These are phyloP conservation scores for Toxostoma redivivum DNA, from an alignment of 2,113 vertebrate genomes.

Conservation along the genomic window DNA sequence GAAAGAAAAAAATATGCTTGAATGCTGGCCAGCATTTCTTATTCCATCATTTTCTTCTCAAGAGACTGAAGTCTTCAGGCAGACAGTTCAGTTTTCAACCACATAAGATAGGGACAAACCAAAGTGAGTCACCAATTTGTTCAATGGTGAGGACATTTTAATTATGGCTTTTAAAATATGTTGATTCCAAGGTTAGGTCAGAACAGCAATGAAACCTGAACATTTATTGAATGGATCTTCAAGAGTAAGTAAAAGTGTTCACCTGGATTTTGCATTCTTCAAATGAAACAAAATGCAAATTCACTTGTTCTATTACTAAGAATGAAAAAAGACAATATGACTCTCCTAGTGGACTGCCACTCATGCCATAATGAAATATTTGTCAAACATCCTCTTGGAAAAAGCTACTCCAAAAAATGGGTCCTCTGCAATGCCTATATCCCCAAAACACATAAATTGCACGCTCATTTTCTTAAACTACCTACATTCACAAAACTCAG, in stretches of 20 bases:
- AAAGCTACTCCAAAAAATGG: neutral
- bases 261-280: neutral
- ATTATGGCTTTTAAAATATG: neutral
- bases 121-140: neutral
- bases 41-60: neutral
- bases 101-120: neutral
- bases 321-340: neutral
- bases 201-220: neutral
- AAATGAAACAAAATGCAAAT: neutral
- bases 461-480: neutral
- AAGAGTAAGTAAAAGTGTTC: neutral
- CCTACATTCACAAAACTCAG: neutral
- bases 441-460: neutral
- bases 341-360: neutral
- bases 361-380: neutral
- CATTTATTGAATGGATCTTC: neutral
- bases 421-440: neutral
- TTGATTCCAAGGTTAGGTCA: neutral
- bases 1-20: neutral
- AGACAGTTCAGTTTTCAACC: neutral
- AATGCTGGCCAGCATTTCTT: neutral
- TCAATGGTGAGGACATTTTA: neutral
- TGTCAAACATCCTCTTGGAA: neutral
- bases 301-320: neutral
- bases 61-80: neutral